These are phyloP conservation scores for Hecatera dysodea DNA, from an alignment of 2,888 invertebrate species.

Conservation along the genomic window DNA sequence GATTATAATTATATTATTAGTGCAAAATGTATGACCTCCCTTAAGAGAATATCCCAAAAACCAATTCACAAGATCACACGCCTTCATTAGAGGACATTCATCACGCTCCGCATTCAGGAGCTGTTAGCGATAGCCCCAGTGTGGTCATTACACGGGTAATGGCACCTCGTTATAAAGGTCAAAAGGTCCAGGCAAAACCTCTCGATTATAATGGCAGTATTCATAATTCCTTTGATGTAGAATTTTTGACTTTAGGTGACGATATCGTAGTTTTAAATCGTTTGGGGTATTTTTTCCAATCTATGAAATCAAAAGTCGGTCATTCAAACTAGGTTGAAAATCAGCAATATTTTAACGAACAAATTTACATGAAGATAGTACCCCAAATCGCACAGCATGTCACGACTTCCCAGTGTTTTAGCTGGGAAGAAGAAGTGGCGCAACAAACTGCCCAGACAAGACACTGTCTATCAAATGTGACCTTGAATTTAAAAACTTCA, in stretches of 20 bases:
- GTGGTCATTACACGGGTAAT: constrained; percentile 34
- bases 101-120: constrained; percentile 29
- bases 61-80: constrained; percentile 17
- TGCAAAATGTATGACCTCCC: neutral
- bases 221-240: constrained; percentile 43
- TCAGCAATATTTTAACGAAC: no score
- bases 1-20: no score
- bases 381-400: no score
- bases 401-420: no score
- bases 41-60: neutral
- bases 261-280: neutral
- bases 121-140: constrained; percentile 7
- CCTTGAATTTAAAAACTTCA: no score
- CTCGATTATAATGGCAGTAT: constrained; percentile 26
- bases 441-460: no score
- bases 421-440: no score
- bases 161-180: constrained; percentile 45
- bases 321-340: no score
- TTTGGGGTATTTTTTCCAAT: neutral
- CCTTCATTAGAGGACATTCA: constrained; percentile 42
- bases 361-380: no score
- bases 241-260: constrained; percentile 18
- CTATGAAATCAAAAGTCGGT: no score
- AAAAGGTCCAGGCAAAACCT: constrained; percentile 16
- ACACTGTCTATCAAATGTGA: no score